phyloP scores from a whole-genome alignment of 2,888 invertebrate genomes.

The Pseudoips prasinana region DNA sequence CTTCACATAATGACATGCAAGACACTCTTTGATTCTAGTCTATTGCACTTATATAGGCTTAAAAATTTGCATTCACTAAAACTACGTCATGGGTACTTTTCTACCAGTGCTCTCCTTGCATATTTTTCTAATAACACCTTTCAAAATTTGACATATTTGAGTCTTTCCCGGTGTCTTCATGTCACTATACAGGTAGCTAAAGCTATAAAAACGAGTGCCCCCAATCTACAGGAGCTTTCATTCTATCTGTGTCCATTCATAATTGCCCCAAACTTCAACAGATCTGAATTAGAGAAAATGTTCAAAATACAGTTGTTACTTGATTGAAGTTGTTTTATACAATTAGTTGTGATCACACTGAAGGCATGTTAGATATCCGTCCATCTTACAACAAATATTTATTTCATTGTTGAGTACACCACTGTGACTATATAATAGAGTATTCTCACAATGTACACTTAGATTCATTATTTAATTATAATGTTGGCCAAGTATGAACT shows the following conservation, averaged over 20 bases:
- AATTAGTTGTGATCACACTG: conserved; percentile 35
- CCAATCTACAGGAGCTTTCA: conserved; percentile 73
- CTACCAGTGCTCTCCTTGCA: conserved; percentile 69
- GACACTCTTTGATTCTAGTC: conserved; percentile 77
- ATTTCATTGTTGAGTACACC: conserved; percentile 13
- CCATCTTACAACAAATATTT: conserved; percentile 36
- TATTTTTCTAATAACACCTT: conserved; percentile 76
- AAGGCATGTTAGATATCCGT: conserved; percentile 49
- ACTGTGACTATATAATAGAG: conserved; percentile 1
- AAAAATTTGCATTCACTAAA: conserved; percentile 74
- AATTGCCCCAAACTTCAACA: conserved; percentile 68
- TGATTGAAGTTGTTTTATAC: conserved; percentile 47
- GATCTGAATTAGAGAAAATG: conserved; percentile 72
- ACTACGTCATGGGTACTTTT: conserved; percentile 78
- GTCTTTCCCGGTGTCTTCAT: conserved; percentile 73
- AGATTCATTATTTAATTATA: too few relatives aligned
- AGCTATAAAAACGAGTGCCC: conserved; percentile 72
- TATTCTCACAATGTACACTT: conserved; percentile 1
- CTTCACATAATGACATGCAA: conserved; percentile 79
- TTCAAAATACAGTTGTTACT: conserved; percentile 74
- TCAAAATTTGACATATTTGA: conserved; percentile 69
- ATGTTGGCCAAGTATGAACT: neutral
- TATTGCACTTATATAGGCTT: conserved; percentile 66
- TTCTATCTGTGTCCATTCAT: conserved; percentile 78
- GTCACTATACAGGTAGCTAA: conserved; percentile 75